Percentiles rank a stretch among this genome's conserved stretches.
phyloP scores from a whole-genome alignment of 2,888 invertebrate genomes.

The Megalurothrips usitatus region DNA sequence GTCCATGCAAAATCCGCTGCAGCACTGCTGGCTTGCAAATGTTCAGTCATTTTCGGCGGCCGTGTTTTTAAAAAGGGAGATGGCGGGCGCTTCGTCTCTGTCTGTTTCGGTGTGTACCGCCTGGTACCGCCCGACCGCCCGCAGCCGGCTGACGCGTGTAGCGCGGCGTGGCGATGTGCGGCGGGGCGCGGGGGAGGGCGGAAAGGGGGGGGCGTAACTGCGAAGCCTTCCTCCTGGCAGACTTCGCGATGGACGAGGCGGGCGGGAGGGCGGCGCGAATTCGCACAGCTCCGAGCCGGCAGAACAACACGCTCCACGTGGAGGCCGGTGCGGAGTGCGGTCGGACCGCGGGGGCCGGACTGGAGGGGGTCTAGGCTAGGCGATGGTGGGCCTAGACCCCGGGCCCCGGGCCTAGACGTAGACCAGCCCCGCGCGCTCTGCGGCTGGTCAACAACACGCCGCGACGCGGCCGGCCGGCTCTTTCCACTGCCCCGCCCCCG shows the following conservation, averaged over 20 bases:
- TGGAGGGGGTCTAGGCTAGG: no score
- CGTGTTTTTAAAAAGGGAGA: no score
- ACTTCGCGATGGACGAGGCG: no score
- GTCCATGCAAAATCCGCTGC: no score
- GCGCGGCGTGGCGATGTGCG: background rate
- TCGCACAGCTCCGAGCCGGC: background rate
- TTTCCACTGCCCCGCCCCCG: background rate
- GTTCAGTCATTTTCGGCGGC: no score
- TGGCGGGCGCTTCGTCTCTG: background rate
- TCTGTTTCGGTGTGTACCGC: background rate
- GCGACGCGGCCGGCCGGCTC: background rate
- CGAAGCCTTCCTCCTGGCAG: background rate
- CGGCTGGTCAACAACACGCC: background rate
- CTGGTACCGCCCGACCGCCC: no score
- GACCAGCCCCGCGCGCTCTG: background rate
- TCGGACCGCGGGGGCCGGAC: background rate
- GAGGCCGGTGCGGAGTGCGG: background rate
- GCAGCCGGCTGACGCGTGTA: background rate
- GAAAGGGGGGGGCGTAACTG: background rate
- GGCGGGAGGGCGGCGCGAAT: no score
- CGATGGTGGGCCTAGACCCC: no score
- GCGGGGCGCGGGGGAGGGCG: background rate
- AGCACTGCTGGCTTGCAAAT: no score
- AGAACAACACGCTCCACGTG: background rate
- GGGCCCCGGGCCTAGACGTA: background rate